Base-by-base conservation (phyloP, 2,888 invertebrate species). In the Hipparchia sbordonii region DNA sequence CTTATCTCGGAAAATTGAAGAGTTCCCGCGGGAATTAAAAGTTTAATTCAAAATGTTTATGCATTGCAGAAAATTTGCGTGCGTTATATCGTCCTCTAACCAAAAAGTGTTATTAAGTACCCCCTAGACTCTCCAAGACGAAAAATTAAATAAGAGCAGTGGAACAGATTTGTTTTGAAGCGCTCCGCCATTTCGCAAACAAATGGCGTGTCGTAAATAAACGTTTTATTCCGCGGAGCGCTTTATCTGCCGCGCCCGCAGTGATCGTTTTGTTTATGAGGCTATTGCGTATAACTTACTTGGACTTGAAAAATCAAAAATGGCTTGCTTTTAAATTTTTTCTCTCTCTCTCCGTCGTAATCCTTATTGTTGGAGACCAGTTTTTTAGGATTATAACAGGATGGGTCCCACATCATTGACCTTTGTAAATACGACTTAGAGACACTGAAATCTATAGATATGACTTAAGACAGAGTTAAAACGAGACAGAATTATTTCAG, bases 141-240 rank as follows among this genome's bases (percentile, higher is more conserved):
- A 72, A 72, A 72, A 67, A 63, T 72, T 72, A 54, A 72, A 72
- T 77, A 72, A 78, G 76, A 74, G 74, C 72, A 72, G 65, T 12
- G 52, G 65, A 67, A 67, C 68, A 60, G 59, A 68, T 68, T 68
- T 68, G 74, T 77, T 79, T 76, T 76, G 76, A 77, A 77, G 76
- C 76, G 72, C 73, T 63, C 69, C 76, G 69, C 76, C 76, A 76
- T 80, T 79, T 76, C 71, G 76, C 74, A 74, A 79, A 79, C 77
- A 79, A 80, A 79, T 77, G 74, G 73, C 76, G 71, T 62, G 71
- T 72, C 76, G 72, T 78, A 78, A 79, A 79, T 78, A 78, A 78
- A 72, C 75, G 74, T 75, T 79, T 77, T 77, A 75, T 77, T 74
- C 72, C 72, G 70, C 72, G 67, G 66, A 69, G 71, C 74, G 72